phyloP scores from a whole-genome alignment of 2,113 vertebrate species.

The Rhabdornis inornatus region DNA sequence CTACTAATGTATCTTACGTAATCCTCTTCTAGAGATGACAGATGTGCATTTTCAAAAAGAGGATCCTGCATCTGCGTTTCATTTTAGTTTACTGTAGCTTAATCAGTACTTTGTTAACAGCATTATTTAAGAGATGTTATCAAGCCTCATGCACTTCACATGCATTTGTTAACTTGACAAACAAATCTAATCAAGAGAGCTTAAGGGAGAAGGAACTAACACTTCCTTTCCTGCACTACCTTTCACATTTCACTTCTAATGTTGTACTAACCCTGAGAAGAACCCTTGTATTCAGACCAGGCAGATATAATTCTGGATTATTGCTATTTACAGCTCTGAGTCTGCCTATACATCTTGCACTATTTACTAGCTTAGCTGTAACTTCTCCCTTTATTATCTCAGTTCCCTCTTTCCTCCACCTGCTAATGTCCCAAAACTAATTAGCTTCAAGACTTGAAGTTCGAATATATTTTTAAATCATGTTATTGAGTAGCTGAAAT shows the following conservation, averaged over 20 bases:
- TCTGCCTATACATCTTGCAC: background rate
- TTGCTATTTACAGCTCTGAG: background rate
- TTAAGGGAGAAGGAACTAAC: background rate
- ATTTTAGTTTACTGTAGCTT: conserved; percentile 36
- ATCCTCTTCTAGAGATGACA: conserved; percentile 33
- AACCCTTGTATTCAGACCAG: background rate
- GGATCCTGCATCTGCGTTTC: background rate
- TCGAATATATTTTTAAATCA: background rate
- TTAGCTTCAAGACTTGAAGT: background rate
- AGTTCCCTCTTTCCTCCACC: conserved; percentile 41
- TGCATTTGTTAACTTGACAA: conserved; percentile 18
- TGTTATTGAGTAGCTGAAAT: background rate
- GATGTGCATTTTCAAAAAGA: conserved; percentile 48
- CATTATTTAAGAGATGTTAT: conserved; percentile 16
- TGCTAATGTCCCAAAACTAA: background rate
- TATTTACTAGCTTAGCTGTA: background rate
- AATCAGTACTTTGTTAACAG: conserved; percentile 41
- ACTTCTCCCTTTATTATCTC: conserved; percentile 26
- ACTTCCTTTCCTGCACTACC: background rate
- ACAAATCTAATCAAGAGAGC: background rate
- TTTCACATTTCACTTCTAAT: background rate
- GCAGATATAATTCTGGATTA: background rate
- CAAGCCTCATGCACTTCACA: background rate
- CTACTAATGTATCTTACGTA: conserved; percentile 4
- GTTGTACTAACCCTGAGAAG: background rate